A percentile compares a stretch with the other conserved stretches of the same genome.
These are phyloP conservation scores for Vesta saturnalis DNA, from an alignment of 2,888 invertebrate species.

Conservation along the genomic window DNA sequence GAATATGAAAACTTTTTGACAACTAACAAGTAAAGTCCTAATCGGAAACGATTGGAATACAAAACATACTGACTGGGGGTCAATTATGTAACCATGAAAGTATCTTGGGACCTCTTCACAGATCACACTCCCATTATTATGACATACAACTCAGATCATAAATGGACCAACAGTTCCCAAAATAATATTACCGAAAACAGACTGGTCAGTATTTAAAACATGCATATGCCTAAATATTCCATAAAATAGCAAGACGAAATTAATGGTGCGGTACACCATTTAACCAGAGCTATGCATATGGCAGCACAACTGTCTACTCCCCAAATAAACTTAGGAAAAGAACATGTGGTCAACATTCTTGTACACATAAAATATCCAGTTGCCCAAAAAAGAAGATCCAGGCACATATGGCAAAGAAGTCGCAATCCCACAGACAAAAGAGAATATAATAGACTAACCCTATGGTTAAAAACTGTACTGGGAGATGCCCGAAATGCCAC, in stretches of 20 bases:
- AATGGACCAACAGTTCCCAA: constrained; percentile 8
- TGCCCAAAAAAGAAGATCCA: constrained; percentile 14
- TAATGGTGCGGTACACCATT: background rate
- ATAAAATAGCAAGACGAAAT: background rate
- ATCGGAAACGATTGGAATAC: constrained; percentile 1
- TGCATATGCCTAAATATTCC: constrained; percentile 5
- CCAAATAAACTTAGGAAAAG: constrained; percentile 5
- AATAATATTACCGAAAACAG: constrained; percentile 9
- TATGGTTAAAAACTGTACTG: background rate
- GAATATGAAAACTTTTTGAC: constrained; percentile 2
- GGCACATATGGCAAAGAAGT: too few species aligned
- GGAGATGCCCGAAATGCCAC: too few species aligned
- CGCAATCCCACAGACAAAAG: constrained; percentile 7
- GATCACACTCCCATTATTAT: constrained; percentile 7
- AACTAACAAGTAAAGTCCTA: constrained; percentile 11
- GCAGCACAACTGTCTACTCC: too few species aligned
- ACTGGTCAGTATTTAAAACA: constrained; percentile 18
- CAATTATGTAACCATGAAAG: background rate
- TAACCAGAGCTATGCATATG: background rate
- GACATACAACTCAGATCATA: constrained; percentile 15
- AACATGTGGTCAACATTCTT: background rate
- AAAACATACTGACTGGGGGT: constrained; percentile 8
- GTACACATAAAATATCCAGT: too few species aligned
- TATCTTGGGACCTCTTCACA: background rate
- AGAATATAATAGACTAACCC: constrained; percentile 3